These are phyloP conservation scores for Ptilonorhynchus violaceus DNA, from an alignment of 2,113 vertebrate genomes.

Conservation along the genomic window DNA sequence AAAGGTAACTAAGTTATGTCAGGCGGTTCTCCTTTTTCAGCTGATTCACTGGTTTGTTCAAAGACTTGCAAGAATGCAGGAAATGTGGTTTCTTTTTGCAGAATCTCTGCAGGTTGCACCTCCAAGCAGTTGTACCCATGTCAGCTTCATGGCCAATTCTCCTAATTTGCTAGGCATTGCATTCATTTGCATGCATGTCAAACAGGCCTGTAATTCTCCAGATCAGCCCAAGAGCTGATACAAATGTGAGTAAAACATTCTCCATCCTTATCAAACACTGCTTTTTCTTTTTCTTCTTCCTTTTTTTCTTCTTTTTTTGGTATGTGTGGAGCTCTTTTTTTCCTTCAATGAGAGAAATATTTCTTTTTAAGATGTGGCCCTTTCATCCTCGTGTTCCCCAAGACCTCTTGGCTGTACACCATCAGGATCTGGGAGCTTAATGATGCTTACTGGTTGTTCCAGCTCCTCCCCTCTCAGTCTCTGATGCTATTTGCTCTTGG, in stretches of 20 bases:
- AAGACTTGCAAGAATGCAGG: background rate
- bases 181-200: background rate
- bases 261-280: background rate
- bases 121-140: background rate
- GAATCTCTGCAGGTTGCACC: background rate
- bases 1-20: background rate
- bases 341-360: background rate
- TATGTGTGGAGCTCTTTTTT: background rate
- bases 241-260: background rate
- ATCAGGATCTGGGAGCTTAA: background rate
- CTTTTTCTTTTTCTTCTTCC: background rate
- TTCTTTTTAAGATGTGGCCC: background rate
- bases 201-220: slow-evolving; percentile 13
- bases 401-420: background rate
- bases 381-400: background rate
- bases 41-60: background rate
- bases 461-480: background rate
- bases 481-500: background rate
- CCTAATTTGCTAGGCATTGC: slow-evolving; percentile 1
- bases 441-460: background rate
- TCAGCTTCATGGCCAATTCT: background rate
- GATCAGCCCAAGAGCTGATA: background rate
- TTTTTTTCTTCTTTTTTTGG: background rate
- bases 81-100: background rate
- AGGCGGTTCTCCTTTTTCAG: background rate